Evolutionary conservation across 2,888 invertebrate genomes (phyloP), one percentile per base, ranked within the genome.

Genomic region (Lapara coniferarum): DNA sequence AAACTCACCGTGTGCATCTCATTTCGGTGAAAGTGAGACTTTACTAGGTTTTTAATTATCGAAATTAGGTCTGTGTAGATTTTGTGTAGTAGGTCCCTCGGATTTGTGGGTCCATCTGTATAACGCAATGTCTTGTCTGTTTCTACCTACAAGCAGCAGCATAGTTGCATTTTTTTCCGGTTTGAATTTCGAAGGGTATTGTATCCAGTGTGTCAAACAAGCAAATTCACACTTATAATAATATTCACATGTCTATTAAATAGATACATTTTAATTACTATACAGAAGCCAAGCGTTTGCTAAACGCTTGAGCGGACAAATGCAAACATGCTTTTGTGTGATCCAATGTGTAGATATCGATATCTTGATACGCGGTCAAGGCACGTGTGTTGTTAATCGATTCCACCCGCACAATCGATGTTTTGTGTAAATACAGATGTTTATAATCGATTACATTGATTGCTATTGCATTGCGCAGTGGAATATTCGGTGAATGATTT

Each of bases 341-440:
- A 63, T 63, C 49, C 49, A 46, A 19, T 49, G 49, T 63, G 46
- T 37, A 69, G n/a, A 68, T 55, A 69, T 72, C 69, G 71, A 72
- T 72, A 71, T 74, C 74, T 71, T 63, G 67, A 69, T 56, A 67
- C 57, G 70, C 69, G 63, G 67, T 73, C 14, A 56, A 72, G 55
- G 6, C 71, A 71, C 72, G 73, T 74, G 70, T 71, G 71, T 71
- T 70, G 19, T 44, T 52, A 37, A 71, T 72, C 78, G 63, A 63
- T 63, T 63, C 49, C 19, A 12, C 7, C 63, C 63, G 63, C 63
- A 49, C 63, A 49, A 63, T 76, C 74, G 68, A 71, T 77, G 74
- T 69, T 51, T 73, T 73, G 74, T 76, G 76, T 77, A n/a, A 53
- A 72, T 77, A 76, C 78, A 71, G 70, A 71, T 51, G 51, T 57